Conservation (phyloP, 2,888 invertebrate species). For the Parnassius glacialis region DNA sequence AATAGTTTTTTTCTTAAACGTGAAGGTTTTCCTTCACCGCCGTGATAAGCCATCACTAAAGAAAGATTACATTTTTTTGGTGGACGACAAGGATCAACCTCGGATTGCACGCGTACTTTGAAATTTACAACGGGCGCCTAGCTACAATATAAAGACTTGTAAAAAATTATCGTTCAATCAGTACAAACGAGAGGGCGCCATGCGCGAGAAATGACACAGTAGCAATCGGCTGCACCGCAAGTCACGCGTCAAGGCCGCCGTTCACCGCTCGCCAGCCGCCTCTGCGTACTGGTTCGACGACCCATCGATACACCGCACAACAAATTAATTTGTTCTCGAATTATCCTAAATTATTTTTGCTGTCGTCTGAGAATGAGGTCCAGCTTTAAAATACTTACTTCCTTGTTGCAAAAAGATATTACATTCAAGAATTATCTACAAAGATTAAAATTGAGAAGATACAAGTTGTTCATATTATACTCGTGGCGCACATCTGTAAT, state of each 20-base stretch:
- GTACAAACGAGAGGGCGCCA: conserved; percentile 40
- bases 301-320: conserved; percentile 43
- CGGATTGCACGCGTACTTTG: too few relatives aligned
- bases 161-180: conserved; percentile 28
- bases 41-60: too few relatives aligned
- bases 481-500: too few relatives aligned
- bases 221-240: conserved; percentile 42
- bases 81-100: too few relatives aligned
- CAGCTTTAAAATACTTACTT: conserved; percentile 16
- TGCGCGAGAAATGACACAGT: conserved; percentile 45
- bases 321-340: conserved; percentile 25
- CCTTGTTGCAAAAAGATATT: conserved; percentile 11
- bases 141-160: not conserved
- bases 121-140: not conserved
- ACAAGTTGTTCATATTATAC: too few relatives aligned
- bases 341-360: conserved; percentile 19
- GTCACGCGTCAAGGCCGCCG: conserved; percentile 58
- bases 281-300: conserved; percentile 55
- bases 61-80: too few relatives aligned
- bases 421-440: not conserved
- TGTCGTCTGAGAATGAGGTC: conserved; percentile 18
- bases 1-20: too few relatives aligned
- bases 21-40: too few relatives aligned
- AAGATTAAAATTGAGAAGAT: not conserved
- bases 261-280: conserved; percentile 44